Base-by-base conservation (phyloP, 2,888 invertebrate species). In the Agelastica alni region DNA sequence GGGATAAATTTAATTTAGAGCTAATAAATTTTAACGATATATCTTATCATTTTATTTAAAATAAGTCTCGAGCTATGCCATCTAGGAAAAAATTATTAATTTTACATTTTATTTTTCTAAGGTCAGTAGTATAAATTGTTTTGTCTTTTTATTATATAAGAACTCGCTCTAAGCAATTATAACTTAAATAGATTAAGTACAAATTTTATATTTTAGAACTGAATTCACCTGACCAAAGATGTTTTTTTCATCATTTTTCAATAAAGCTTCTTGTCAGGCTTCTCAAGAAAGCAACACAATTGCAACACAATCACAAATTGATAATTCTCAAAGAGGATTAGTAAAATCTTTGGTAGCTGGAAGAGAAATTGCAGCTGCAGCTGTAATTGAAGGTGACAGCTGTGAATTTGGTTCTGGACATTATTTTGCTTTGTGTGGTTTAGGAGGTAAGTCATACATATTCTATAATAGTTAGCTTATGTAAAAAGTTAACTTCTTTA, bases 341-440 rank as follows among this genome's bases (percentile, higher is more conserved):
- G 72, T 75, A 9, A 68, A 73, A 56, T 75, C 75, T 3, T 62
- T 76, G 13, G 73, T 73, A 7, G 69, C 74, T 37, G 73, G 74
- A 26, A 66, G 77, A 53, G 69, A 70, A 28, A 77, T 77, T 30
- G 76, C 77, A 2, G 65, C 63, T 7, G 64, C 67, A n/a, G 62
- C 65, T 4, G 47, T 69, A 7, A 64, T 58, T 9, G 66, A 66
- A 55, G 73, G 73, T 28, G 70, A 73, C 61, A 73, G 73, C 51
- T 93, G 93, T 76, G 95, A 93, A 77, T 96, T 94, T 79, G 98
- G 93, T 42, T 94, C 95, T 0, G 77, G 81, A 58, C 89, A 95
- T 69, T 98, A 93, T 78, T 99, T 93, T 79, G 85, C 88, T 34
- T 83, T 96, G 36, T 98, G 98, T 79, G 97, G 96, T 45, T 81